Evolutionary conservation across 2,797 vertebrate species (phyloP), one percentile per base, ranked within the genome.

Genomic region (Alouatta caraya): DNA sequence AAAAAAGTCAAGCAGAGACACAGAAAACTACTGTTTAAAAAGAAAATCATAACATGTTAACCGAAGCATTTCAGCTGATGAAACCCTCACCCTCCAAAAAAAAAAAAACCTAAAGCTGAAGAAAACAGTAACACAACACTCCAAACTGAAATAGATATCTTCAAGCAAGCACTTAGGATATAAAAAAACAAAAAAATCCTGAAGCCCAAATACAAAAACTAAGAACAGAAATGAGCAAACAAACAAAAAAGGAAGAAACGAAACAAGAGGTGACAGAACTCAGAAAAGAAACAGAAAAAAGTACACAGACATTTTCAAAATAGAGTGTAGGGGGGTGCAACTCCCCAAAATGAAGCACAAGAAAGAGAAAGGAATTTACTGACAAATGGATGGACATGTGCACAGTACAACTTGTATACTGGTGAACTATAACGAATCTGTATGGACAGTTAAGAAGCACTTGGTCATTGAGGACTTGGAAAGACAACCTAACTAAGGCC

Each of bases 191-290:
- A n/a, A 67, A n/a, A 67, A 19, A 76, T 67, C 26, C 59, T 76
- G 22, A 93, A 48, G n/a, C 78, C 89, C 75, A 96, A 85, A 93
- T 64, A 89, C 24, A 72, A 94, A 95, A 73, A 48, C 61, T 46
- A 87, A 81, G 46, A 73, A 92, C 52, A 92, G 88, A 96, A 75
- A 55, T 46, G 64, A 86, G 89, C 33, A 93, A 89, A 93, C 59
- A 78, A 88, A 46, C 12, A 61, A 88, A 84, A 83, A 80, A 88
- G 21, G 21, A 79, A 94, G 84, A 92, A 84, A 94, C 5, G 9
- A 85, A 96, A 72, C 52, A 55, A 22, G 39, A 70, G 59, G 12
- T 90, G 48, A 67, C 0, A 55, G 28, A 76, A 72, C 33, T 70
- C 76, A 90, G 44, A 86, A 76, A 73, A 93, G 64, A 72, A 93